Percentiles rank a stretch among this genome's conserved stretches.
These are phyloP conservation scores for Diachasma alloeum DNA, from an alignment of 1,140 invertebrate genomes.

Conservation along the genomic window DNA sequence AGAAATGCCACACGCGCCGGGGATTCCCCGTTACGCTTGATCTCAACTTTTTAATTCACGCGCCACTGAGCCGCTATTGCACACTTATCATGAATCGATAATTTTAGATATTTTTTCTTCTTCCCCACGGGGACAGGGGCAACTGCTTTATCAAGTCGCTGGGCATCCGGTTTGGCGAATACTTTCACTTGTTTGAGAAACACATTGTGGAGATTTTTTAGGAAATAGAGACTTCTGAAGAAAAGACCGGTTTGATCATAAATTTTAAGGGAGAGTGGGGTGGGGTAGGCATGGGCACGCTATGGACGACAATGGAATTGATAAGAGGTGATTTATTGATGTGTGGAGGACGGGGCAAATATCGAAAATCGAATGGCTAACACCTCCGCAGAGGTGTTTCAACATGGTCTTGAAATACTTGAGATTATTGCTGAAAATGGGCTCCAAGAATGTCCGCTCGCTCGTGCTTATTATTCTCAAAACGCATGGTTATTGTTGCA, in stretches of 20 bases:
- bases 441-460: too few relatives aligned
- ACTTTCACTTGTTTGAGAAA: background rate
- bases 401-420: background rate
- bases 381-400: background rate
- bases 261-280: background rate
- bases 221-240: background rate
- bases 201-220: background rate
- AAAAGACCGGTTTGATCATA: background rate
- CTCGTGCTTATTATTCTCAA: too few relatives aligned
- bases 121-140: background rate
- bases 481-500: too few relatives aligned
- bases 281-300: background rate
- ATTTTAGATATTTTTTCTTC: background rate
- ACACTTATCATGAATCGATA: background rate
- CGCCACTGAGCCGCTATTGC: background rate
- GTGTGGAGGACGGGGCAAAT: background rate
- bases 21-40: conserved; percentile 3
- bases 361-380: background rate
- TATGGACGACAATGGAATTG: background rate
- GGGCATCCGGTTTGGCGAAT: background rate
- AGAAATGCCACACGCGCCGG: conserved; percentile 1
- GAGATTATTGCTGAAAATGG: background rate
- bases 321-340: background rate
- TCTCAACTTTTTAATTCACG: background rate
- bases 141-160: background rate